Percentiles rank a stretch among this genome's conserved stretches.
These are phyloP conservation scores for Xyrauchen texanus DNA, from an alignment of 2,113 vertebrate genomes.

Conservation along the genomic window DNA sequence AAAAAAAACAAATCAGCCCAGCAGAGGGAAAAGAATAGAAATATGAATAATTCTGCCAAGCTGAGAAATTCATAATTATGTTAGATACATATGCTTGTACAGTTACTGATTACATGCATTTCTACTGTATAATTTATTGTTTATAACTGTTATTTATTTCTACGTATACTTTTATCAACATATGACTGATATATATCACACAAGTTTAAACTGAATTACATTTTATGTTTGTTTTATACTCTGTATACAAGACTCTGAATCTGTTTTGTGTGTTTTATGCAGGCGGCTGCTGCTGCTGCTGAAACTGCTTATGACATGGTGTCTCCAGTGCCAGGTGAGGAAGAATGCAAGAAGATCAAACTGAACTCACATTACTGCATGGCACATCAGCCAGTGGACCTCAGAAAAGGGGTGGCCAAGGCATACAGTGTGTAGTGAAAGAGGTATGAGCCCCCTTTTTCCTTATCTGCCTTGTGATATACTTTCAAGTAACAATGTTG, in stretches of 20 bases:
- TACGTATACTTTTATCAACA: too few relatives aligned
- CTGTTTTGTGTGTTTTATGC: constrained; percentile 15
- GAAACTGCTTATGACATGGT: constrained; percentile 99
- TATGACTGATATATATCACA: too few relatives aligned
- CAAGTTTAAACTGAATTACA: neutral
- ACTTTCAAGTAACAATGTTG: neutral
- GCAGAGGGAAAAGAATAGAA: too few relatives aligned
- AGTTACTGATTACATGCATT: too few relatives aligned
- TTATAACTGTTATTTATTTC: too few relatives aligned
- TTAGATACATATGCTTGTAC: too few relatives aligned
- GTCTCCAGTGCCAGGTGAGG: constrained; percentile 86
- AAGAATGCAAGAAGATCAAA: constrained; percentile 83
- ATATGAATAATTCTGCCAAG: too few relatives aligned
- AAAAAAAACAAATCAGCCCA: too few relatives aligned
- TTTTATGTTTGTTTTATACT: too few relatives aligned
- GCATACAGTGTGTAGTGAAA: constrained; percentile 93
- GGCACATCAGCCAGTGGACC: constrained; percentile 92
- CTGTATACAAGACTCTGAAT: too few relatives aligned
- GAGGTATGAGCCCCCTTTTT: constrained; percentile 76
- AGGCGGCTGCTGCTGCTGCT: constrained; percentile 95
- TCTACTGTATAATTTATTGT: too few relatives aligned
- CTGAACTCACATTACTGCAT: constrained; percentile 86
- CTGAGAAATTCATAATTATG: too few relatives aligned
- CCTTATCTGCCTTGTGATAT: neutral
- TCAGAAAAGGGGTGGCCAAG: constrained; percentile 95